Evolutionary conservation across 2,797 vertebrate genomes (phyloP).

Genomic region (Agapornis canus): DNA sequence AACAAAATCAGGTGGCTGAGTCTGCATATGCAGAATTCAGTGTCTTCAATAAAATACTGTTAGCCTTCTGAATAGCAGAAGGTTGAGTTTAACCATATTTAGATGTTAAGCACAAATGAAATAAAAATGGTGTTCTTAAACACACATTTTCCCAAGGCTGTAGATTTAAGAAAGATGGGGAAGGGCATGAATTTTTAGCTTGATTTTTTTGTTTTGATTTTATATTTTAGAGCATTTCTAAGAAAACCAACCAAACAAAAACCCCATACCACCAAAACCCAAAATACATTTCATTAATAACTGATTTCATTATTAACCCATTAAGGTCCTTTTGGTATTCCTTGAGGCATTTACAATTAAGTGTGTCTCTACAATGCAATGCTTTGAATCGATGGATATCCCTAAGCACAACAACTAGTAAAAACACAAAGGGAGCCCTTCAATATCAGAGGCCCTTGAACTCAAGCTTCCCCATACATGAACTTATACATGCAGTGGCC

Average conservation of each 20-base stretch:
- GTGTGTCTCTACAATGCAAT: background rate
- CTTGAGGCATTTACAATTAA: background rate
- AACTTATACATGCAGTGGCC: background rate
- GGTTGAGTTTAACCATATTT: background rate
- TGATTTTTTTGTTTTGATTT: background rate
- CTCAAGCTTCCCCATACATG: background rate
- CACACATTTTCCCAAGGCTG: background rate
- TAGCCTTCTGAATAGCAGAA: background rate
- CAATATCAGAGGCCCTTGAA: background rate
- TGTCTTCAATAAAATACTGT: background rate
- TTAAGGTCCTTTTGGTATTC: background rate
- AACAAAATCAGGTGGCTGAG: background rate
- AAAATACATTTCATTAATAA: background rate
- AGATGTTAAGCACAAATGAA: background rate
- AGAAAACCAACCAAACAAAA: background rate
- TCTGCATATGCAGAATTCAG: background rate
- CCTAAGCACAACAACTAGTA: background rate
- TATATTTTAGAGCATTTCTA: background rate
- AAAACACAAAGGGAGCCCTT: background rate
- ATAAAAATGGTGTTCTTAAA: background rate
- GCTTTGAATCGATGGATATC: background rate
- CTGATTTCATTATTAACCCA: background rate
- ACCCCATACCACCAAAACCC: background rate
- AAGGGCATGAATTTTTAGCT: background rate
- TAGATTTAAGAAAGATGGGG: background rate